A percentile compares a stretch with the other conserved stretches of the same genome.
phyloP scores from a whole-genome alignment of 2,888 invertebrate genomes.

The Pocota personata region DNA sequence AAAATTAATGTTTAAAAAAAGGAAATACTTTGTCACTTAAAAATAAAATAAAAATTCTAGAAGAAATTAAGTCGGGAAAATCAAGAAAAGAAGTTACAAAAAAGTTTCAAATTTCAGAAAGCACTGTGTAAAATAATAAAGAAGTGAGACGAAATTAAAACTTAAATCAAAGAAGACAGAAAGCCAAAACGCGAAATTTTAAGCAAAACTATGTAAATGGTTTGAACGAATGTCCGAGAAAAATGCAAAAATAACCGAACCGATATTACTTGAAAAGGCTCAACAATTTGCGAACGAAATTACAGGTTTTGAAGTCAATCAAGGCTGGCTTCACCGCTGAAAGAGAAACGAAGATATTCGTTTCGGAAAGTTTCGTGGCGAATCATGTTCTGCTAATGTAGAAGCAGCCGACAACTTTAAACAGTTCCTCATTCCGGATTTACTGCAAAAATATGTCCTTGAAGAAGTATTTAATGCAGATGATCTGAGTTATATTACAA shows the following conservation, averaged over 20 bases:
- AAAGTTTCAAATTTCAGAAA: conserved; percentile 6
- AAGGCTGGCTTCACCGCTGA: conserved; percentile 25
- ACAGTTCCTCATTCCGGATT: conserved; percentile 21
- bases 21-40: no score
- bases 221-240: conserved; percentile 52
- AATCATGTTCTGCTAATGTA: conserved; percentile 42
- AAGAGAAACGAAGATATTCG: conserved; percentile 6
- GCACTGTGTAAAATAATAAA: conserved; percentile 29
- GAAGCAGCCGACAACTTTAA: conserved; percentile 32
- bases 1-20: no score
- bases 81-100: neutral
- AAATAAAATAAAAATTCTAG: no score
- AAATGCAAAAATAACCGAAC: conserved; percentile 44
- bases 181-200: conserved; percentile 5
- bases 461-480: conserved; percentile 21
- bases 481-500: conserved; percentile 47
- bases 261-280: conserved; percentile 21
- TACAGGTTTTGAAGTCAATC: neutral
- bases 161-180: conserved; percentile 6
- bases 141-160: neutral
- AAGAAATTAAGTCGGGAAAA: no score
- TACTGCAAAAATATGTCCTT: conserved; percentile 35
- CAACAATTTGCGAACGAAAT: conserved; percentile 25
- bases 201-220: conserved; percentile 38
- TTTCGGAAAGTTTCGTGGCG: conserved; percentile 42